Percentiles rank a stretch among this genome's conserved stretches.
Conservation (phyloP, 1,140 invertebrate species). For the Papilio polyxenes region DNA sequence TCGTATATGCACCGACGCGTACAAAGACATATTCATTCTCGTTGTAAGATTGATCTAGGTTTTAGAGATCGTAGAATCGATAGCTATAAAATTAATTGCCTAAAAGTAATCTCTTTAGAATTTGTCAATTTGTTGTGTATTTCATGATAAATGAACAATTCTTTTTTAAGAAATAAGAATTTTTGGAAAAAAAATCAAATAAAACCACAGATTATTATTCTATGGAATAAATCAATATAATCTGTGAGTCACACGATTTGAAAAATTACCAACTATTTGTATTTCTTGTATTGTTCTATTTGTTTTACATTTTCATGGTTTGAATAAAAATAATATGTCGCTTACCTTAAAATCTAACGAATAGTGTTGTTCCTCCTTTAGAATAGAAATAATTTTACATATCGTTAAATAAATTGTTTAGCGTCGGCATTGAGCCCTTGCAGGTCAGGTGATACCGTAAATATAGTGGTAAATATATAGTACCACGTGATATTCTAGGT, state of each 20-base stretch:
- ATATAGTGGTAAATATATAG: not conserved
- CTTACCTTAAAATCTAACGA: not conserved
- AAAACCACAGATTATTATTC: not conserved
- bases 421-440: not conserved
- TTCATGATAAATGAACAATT: too few relatives aligned
- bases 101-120: not conserved
- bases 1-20: slow-evolving; percentile 35
- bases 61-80: not conserved
- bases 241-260: not conserved
- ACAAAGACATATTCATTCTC: slow-evolving; percentile 28
- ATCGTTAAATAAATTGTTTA: not conserved
- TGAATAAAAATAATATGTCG: not conserved
- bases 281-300: not conserved
- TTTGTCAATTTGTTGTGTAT: not conserved
- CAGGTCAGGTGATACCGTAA: not conserved
- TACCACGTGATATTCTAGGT: slow-evolving; percentile 21
- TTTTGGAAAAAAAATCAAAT: not conserved
- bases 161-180: too few relatives aligned
- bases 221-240: not conserved
- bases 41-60: slow-evolving; percentile 21
- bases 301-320: not conserved
- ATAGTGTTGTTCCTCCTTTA: slow-evolving; percentile 3
- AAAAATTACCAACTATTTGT: not conserved
- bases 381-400: not conserved
- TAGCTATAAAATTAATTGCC: not conserved